phyloP scores from a whole-genome alignment of 2,888 invertebrate genomes.

The Drosophila mayaguana region DNA sequence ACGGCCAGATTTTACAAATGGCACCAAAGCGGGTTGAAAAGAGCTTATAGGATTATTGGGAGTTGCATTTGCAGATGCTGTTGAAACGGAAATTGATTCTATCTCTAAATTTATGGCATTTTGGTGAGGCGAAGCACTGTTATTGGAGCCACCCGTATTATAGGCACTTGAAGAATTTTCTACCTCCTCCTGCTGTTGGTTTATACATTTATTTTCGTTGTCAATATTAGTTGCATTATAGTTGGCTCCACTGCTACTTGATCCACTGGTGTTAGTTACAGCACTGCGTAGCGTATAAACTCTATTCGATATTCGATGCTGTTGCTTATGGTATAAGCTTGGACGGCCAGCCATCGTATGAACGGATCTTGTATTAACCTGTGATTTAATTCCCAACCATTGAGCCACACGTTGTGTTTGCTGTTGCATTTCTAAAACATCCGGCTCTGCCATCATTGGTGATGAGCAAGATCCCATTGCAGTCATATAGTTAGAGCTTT shows the following conservation, averaged over 20 bases:
- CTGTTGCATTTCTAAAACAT: constrained; percentile 69
- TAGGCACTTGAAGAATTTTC: constrained; percentile 90
- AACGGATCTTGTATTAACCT: constrained; percentile 39
- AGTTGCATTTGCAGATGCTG: neutral
- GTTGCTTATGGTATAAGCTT: constrained; percentile 30
- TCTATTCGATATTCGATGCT: constrained; percentile 48
- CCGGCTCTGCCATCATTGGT: constrained; percentile 23
- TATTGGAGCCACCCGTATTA: constrained; percentile 91
- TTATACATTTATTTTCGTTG: constrained; percentile 15
- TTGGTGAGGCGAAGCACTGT: constrained; percentile 86
- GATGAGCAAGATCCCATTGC: constrained; percentile 68
- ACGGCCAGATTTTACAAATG: constrained; percentile 54
- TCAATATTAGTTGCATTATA: constrained; percentile 36
- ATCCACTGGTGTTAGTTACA: constrained; percentile 73
- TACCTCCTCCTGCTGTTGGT: constrained; percentile 85
- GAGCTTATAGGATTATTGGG: constrained; percentile 3
- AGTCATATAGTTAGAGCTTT: constrained; percentile 82
- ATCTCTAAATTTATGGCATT: constrained; percentile 36
- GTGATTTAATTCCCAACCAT: constrained; percentile 81
- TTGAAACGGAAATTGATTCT: constrained; percentile 12
- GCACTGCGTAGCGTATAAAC: constrained; percentile 73
- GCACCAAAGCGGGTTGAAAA: constrained; percentile 36
- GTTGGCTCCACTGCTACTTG: constrained; percentile 68
- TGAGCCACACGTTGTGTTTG: constrained; percentile 82
- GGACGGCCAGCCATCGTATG: constrained; percentile 47